These are phyloP conservation scores for Rhinichthys osculus DNA, from an alignment of 2,797 vertebrate genomes.

Conservation along the genomic window DNA sequence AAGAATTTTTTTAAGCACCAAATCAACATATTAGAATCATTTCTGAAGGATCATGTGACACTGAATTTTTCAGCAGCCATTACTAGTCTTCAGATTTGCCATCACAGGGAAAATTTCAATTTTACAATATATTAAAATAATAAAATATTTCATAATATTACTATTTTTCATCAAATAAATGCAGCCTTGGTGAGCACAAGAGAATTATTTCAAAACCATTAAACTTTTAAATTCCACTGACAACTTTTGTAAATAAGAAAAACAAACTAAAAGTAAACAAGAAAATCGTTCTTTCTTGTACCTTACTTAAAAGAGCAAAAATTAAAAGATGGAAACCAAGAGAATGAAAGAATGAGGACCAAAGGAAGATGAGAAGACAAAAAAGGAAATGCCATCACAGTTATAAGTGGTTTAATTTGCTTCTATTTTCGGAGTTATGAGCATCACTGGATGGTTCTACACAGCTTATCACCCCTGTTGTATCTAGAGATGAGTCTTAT, in stretches of 20 bases:
- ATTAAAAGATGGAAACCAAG: not conserved
- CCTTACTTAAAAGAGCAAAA: not conserved
- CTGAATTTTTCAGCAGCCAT: no score
- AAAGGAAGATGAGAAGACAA: not conserved
- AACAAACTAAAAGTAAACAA: not conserved
- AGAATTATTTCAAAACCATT: not conserved
- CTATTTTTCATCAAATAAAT: not conserved
- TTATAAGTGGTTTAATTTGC: slow-evolving; percentile 35
- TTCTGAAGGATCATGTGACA: not conserved
- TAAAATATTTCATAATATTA: not conserved
- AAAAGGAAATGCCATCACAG: not conserved
- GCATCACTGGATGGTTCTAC: slow-evolving; percentile 45
- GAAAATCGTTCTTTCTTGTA: not conserved
- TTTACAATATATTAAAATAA: not conserved
- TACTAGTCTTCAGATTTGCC: not conserved
- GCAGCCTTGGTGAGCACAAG: not conserved
- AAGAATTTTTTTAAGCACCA: not conserved
- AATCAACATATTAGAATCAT: not conserved
- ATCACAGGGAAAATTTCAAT: not conserved
- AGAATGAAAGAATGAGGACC: not conserved
- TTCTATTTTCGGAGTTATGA: slow-evolving; percentile 46
- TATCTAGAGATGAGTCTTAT: slow-evolving; percentile 27
- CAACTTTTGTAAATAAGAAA: not conserved
- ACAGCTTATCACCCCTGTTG: slow-evolving; percentile 44
- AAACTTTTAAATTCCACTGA: not conserved